Conservation (phyloP, 2,888 invertebrate species). For the Tinea trinotella region DNA sequence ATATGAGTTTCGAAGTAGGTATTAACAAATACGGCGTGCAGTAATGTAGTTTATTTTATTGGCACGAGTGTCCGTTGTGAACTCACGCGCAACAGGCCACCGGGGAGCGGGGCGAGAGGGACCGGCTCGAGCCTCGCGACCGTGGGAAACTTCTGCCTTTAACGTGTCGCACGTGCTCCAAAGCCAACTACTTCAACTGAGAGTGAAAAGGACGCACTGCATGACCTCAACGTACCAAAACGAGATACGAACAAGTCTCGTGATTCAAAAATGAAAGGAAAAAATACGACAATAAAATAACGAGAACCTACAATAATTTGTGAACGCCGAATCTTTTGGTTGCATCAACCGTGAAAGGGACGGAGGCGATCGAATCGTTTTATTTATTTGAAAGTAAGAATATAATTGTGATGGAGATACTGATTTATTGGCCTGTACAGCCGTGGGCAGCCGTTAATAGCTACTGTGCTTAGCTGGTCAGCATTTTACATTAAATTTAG, state of each 20-base stretch:
- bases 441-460: conserved; percentile 33
- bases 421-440: conserved; percentile 49
- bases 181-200: conserved; percentile 29
- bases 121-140: conserved; percentile 41
- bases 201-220: conserved; percentile 39
- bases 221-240: conserved; percentile 23
- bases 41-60: conserved; percentile 36
- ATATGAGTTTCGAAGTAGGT: conserved; percentile 6
- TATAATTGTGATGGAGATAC: conserved; percentile 56
- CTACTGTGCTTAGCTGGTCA: conserved; percentile 49
- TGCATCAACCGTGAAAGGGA: conserved; percentile 53
- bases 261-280: conserved; percentile 30
- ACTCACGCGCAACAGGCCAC: conserved; percentile 44
- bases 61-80: conserved; percentile 51
- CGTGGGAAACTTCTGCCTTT: conserved; percentile 72
- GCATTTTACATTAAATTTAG: not conserved
- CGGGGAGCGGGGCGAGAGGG: conserved; percentile 27
- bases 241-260: conserved; percentile 26
- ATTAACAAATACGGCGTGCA: conserved; percentile 12
- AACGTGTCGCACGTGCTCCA: conserved; percentile 69
- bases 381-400: conserved; percentile 55
- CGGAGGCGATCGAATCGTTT: conserved; percentile 33
- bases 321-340: conserved; percentile 50
- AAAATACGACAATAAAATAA: conserved; percentile 56
- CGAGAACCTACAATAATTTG: conserved; percentile 63